These are phyloP conservation scores for Oreamnos americanus DNA, from an alignment of 2,113 vertebrate species.

Conservation along the genomic window DNA sequence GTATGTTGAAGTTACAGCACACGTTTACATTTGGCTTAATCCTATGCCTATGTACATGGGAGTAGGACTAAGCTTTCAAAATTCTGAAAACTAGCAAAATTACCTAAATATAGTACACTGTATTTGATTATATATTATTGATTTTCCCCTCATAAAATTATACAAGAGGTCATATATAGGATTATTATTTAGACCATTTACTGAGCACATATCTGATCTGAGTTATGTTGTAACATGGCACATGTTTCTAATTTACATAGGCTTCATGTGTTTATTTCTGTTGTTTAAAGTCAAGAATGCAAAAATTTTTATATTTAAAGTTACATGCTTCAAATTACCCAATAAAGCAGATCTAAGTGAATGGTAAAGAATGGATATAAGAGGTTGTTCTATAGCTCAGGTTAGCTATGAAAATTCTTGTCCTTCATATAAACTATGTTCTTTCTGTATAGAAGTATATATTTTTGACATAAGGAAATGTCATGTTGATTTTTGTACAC, in stretches of 20 bases:
- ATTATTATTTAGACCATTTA: slow-evolving; percentile 47
- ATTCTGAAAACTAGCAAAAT: slow-evolving; percentile 45
- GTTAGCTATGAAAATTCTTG: background rate
- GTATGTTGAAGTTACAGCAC: background rate
- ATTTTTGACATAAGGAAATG: background rate
- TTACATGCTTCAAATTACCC: slow-evolving; percentile 45
- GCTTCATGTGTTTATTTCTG: background rate
- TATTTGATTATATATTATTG: slow-evolving; percentile 21
- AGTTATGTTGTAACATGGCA: slow-evolving; percentile 32
- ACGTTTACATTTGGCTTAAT: background rate
- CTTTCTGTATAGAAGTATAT: background rate
- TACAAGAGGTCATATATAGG: background rate
- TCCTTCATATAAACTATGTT: background rate
- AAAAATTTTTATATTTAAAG: slow-evolving; percentile 42
- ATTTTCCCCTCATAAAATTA: slow-evolving; percentile 44
- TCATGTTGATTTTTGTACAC: background rate
- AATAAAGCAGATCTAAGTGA: slow-evolving; percentile 37
- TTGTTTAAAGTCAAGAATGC: slow-evolving; percentile 53
- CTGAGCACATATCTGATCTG: slow-evolving; percentile 30
- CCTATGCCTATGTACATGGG: background rate
- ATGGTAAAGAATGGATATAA: background rate
- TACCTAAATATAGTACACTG: background rate
- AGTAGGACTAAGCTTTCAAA: background rate
- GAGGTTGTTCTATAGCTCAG: background rate
- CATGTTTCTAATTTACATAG: slow-evolving; percentile 47